phyloP scores from a whole-genome alignment of 37 sponge, comb jelly and placozoan genomes.

The Crambe crambe region DNA sequence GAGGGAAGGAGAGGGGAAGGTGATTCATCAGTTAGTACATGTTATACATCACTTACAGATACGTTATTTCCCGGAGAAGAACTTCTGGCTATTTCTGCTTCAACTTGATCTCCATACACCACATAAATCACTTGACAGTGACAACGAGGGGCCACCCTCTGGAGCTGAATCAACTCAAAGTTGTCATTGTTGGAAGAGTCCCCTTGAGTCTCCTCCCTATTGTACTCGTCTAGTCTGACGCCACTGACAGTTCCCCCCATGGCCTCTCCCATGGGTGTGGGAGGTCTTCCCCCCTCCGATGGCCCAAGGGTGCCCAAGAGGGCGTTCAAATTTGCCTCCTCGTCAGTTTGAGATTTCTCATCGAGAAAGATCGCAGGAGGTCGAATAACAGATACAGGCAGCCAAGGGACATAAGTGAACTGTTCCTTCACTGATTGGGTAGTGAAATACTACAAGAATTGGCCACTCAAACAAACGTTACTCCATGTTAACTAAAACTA shows the following conservation, averaged over 20 bases:
- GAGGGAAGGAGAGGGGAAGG: background rate
- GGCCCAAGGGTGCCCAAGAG: constrained; percentile 37
- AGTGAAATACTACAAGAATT: constrained; percentile 62
- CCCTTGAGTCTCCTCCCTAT: background rate
- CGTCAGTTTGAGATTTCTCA: background rate
- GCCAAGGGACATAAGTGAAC: constrained; percentile 57
- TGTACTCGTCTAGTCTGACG: constrained; percentile 4
- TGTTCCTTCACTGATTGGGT: constrained; percentile 34
- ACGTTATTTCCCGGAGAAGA: background rate
- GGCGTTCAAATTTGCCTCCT: constrained; percentile 26
- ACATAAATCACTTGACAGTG: constrained; percentile 81
- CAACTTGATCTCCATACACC: constrained; percentile 52
- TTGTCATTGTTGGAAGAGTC: background rate
- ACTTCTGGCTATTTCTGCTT: constrained; percentile 9
- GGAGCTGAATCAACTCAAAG: constrained; percentile 76
- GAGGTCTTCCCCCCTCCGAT: background rate
- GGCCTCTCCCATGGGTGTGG: constrained; percentile 46
- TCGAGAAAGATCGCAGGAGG: background rate
- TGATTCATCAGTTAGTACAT: background rate
- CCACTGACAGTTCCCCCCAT: constrained; percentile 79
- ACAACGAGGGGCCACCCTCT: constrained; percentile 84
- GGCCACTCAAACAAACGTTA: background rate
- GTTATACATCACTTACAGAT: background rate
- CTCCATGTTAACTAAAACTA: background rate
- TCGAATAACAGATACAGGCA: constrained; percentile 58